Evolutionary conservation across 2,888 invertebrate species (phyloP).

Genomic region (Acanthosepion esculentum): DNA sequence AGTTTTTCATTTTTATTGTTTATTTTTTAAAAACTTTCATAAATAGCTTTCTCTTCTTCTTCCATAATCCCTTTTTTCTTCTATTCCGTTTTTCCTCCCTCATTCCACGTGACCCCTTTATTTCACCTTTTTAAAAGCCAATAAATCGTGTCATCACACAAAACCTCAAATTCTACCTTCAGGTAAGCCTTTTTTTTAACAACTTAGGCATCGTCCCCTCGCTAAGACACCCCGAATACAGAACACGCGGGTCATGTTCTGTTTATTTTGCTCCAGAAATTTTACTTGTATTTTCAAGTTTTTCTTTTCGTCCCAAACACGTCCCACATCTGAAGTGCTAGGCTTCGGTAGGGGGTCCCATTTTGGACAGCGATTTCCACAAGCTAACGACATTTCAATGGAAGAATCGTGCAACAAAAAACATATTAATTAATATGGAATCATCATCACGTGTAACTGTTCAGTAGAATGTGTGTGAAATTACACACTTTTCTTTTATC

Average conservation of each 20-base stretch:
- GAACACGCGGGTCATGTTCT: not conserved
- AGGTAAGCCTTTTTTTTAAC: not conserved
- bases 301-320: not conserved
- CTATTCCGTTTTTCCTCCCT: not conserved
- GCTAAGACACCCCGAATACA: not conserved
- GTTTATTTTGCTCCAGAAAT: not conserved
- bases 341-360: not conserved
- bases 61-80: not conserved
- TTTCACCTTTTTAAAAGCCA: constrained; percentile 21
- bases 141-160: constrained; percentile 9
- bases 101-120: not conserved
- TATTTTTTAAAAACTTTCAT: no score
- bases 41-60: no score
- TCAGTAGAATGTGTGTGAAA: not conserved
- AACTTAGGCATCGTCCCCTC: not conserved
- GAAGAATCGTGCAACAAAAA: not conserved
- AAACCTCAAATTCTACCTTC: not conserved
- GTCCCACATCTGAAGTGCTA: not conserved
- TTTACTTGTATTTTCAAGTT: not conserved
- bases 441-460: not conserved
- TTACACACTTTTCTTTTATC: not conserved
- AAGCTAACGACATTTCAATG: constrained; percentile 33
- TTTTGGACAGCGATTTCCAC: not conserved
- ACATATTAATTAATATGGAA: not conserved
- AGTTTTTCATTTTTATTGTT: no score